These are phyloP conservation scores for Boleophthalmus pectinirostris DNA, from an alignment of 2,113 vertebrate genomes.

Conservation along the genomic window DNA sequence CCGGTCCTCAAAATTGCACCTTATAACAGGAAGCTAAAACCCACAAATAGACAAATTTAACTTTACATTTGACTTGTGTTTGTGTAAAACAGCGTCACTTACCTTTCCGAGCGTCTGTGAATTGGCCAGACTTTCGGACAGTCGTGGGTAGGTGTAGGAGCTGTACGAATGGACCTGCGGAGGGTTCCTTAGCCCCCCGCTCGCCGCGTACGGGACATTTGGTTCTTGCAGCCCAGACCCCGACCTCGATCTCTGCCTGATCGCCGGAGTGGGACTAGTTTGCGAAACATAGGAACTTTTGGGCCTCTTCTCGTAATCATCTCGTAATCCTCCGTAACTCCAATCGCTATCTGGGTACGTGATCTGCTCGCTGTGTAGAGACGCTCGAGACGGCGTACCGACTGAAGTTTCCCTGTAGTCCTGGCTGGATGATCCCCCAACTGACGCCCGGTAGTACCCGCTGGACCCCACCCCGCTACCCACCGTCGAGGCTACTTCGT, in stretches of 20 bases:
- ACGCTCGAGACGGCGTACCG: constrained; percentile 83
- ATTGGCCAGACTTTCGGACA: constrained; percentile 84
- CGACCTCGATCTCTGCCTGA: constrained; percentile 92
- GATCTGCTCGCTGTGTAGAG: constrained; percentile 86
- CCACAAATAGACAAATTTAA: too few relatives aligned
- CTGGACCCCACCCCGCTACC: constrained; percentile 78
- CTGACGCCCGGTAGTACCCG: constrained; percentile 83
- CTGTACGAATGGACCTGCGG: constrained; percentile 91
- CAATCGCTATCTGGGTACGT: constrained; percentile 87
- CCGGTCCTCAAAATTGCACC: too few relatives aligned
- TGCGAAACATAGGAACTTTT: constrained; percentile 92
- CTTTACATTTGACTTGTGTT: not conserved
- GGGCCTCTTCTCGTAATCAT: constrained; percentile 90
- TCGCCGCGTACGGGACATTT: constrained; percentile 83
- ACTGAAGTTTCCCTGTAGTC: constrained; percentile 89
- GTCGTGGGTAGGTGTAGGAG: constrained; percentile 96
- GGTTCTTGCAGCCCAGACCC: constrained; percentile 97
- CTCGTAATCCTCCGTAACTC: constrained; percentile 80
- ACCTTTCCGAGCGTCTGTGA: constrained; percentile 89
- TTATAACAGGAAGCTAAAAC: too few relatives aligned
- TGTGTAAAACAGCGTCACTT: constrained; percentile 37
- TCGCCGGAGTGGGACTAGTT: constrained; percentile 89
- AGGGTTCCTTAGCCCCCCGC: constrained; percentile 86
- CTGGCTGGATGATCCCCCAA: constrained; percentile 79
- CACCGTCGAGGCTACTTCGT: constrained; percentile 74